Conservation (phyloP, 2,113 vertebrate species). For the Rafetus swinhoei region DNA sequence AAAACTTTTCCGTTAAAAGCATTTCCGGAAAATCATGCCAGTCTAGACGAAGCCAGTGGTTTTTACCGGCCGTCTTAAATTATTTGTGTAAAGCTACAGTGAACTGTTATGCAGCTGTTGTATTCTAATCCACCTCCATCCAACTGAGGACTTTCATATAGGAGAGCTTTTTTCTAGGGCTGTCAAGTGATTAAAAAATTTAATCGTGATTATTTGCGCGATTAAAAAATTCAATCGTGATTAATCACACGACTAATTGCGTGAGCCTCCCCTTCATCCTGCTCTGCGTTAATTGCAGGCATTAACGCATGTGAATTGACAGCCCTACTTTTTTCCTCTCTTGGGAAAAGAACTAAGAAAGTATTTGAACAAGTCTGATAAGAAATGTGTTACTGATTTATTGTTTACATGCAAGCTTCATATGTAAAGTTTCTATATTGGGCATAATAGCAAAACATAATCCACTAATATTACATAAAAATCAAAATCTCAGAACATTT, state of each 20-base stretch:
- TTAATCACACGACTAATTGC: no score
- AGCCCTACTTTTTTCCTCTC: background rate
- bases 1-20: no score
- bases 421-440: background rate
- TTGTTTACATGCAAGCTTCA: slow-evolving; percentile 18
- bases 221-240: no score
- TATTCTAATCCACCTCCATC: slow-evolving; percentile 13
- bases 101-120: background rate
- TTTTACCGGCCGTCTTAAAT: background rate
- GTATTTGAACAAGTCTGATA: background rate
- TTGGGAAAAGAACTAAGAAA: background rate
- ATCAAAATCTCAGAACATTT: background rate
- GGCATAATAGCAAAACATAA: background rate
- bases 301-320: no score
- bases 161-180: background rate
- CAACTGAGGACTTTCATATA: background rate
- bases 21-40: no score
- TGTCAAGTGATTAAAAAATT: no score
- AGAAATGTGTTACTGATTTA: background rate
- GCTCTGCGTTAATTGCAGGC: no score
- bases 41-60: no score
- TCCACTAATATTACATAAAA: background rate
- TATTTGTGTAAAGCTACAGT: background rate
- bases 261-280: no score
- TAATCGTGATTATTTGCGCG: no score